Base-by-base conservation (phyloP, 2,888 invertebrate genomes). In the Ichneumon xanthorius region DNA sequence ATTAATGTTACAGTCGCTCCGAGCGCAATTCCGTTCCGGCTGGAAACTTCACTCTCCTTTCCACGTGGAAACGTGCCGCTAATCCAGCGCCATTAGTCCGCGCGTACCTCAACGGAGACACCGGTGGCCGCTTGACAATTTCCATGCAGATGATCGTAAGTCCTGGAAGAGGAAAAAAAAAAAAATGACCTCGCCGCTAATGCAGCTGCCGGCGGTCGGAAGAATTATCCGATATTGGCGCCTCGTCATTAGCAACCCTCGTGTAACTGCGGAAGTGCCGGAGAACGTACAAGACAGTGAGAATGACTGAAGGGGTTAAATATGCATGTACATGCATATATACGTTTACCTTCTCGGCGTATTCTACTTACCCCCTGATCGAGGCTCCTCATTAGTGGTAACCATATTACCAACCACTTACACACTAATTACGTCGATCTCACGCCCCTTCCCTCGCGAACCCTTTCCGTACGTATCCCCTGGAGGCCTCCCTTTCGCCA, bases 1-100 rank as follows among this genome's bases (percentile, higher is more conserved):
- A 86, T 84, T 86, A 84, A 84, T 86, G 86, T 84, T 77, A 68
- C 73, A 72, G 72, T 77, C 77, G 77, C 63, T 73, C 72, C 73
- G 61, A 84, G 84, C 68, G 78, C 81, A 77, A 61, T 58, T 72
- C 53, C 71, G 48, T 72, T 33, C 22, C 37, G 26, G 37, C 40
- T 55, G 9, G 67, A 30, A n/a, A 65, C 22, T 37, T 26, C 30
- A 22, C 63, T 55, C 14, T 19, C 45, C 4, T 45, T 76, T 65
- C 76, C 50, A 30, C 30, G 65, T 65, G 50, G 65, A 58, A 63
- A 26, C 30, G 30, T 19, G 48, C 19, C 50, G 19, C 48, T 76
- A 50, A 76, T 76, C 65, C 65, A 50, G 37, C 65, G 50, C 26
- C 30, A 65, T 45, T 50, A 26, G 50, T 76, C 11, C 16, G 37